These are phyloP conservation scores for Suncus etruscus DNA, from an alignment of 2,113 vertebrate genomes.

Conservation along the genomic window DNA sequence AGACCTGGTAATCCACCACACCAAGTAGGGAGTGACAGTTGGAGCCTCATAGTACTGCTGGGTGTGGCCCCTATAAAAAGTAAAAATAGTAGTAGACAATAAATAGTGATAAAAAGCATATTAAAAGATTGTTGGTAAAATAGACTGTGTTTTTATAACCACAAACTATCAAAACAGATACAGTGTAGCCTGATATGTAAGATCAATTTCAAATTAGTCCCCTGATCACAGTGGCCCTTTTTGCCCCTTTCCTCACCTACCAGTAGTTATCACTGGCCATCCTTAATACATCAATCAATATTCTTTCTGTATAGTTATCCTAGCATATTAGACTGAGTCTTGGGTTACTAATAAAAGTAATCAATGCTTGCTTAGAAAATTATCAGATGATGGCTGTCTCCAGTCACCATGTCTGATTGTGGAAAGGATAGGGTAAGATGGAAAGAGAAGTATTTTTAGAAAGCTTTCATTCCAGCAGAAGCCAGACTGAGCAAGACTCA, in stretches of 20 bases:
- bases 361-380: constrained; percentile 3
- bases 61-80: too few species aligned
- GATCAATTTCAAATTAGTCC: not conserved
- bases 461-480: constrained; percentile 15
- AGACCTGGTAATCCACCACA: too few species aligned
- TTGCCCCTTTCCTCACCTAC: not conserved
- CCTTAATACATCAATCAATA: not conserved
- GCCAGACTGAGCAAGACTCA: not conserved
- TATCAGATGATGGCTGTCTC: not conserved
- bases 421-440: not conserved
- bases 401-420: not conserved
- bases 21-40: too few species aligned
- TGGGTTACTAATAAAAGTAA: not conserved
- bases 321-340: not conserved
- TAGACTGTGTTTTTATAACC: not conserved
- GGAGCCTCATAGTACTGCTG: too few species aligned
- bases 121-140: constrained; percentile 3
- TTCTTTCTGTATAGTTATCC: not conserved
- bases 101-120: not conserved
- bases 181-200: not conserved
- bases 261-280: too few species aligned
- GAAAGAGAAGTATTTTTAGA: not conserved
- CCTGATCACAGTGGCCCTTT: not conserved
- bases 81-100: not conserved
- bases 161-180: constrained; percentile 10